Conservation (phyloP, 1,140 invertebrate species). For the Chionoecetes opilio region DNA sequence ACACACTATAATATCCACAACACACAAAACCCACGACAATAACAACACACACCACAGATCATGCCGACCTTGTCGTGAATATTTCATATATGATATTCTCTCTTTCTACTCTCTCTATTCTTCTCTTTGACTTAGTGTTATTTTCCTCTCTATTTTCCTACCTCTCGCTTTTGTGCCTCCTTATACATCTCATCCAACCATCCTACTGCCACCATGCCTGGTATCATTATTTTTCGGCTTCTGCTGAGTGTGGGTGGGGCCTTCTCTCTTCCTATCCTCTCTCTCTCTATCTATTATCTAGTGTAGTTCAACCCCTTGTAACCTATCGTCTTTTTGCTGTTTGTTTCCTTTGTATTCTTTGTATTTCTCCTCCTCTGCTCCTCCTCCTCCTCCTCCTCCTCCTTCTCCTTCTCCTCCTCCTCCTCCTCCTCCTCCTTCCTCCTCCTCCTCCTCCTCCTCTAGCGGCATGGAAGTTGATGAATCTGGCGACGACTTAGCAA, state of each 20-base stretch:
- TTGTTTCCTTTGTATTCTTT: neutral
- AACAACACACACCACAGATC: too few relatives aligned
- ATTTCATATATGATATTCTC: neutral
- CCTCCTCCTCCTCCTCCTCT: neutral
- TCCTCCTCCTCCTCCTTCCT: neutral
- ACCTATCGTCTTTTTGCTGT: neutral
- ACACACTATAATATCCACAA: too few relatives aligned
- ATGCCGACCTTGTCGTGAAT: too few relatives aligned
- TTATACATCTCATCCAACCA: neutral
- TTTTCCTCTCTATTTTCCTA: neutral
- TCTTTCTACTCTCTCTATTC: neutral
- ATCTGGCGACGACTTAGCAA: too few relatives aligned
- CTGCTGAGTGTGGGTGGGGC: too few relatives aligned
- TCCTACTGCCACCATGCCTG: neutral
- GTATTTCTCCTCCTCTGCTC: neutral
- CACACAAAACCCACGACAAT: too few relatives aligned
- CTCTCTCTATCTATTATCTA: neutral
- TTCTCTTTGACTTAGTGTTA: neutral
- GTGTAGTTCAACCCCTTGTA: neutral
- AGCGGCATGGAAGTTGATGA: too few relatives aligned
- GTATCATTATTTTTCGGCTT: neutral
- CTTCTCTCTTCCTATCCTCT: neutral
- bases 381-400: constrained; percentile 6
- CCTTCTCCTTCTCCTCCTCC: neutral
- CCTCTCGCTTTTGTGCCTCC: neutral